A percentile compares a stretch with the other conserved stretches of the same genome.
Conservation (phyloP, 2,888 invertebrate genomes). For the Drosophila anomalata region DNA sequence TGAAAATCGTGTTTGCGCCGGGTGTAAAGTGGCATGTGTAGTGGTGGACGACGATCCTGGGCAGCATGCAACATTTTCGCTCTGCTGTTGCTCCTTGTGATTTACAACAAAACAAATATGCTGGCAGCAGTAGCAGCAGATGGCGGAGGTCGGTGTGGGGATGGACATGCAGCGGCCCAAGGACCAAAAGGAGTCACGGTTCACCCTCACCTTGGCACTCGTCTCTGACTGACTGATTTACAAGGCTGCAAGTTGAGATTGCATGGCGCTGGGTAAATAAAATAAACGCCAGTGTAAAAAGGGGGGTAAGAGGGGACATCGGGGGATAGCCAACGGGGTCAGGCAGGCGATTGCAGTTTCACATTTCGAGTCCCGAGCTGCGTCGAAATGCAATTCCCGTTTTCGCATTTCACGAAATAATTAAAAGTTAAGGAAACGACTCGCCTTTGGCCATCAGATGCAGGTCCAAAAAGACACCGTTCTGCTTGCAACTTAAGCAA, state of each 20-base stretch:
- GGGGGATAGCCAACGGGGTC: conserved; percentile 22
- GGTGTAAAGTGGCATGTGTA: conserved; percentile 78
- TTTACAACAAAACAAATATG: conserved; percentile 81
- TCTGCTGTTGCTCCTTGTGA: conserved; percentile 72
- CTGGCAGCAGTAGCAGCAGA: conserved; percentile 43
- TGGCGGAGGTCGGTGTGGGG: not conserved
- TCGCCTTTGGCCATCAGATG: conserved; percentile 44
- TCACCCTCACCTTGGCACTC: conserved; percentile 61
- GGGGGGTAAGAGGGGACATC: not conserved
- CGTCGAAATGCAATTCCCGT: conserved; percentile 78
- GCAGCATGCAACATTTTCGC: conserved; percentile 59
- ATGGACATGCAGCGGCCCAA: not conserved
- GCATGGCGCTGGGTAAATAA: conserved; percentile 79
- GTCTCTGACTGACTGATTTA: conserved; percentile 73
- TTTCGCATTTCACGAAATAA: conserved; percentile 76
- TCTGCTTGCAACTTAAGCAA: conserved; percentile 8
- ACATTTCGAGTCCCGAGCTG: conserved; percentile 44
- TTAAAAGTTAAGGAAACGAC: conserved; percentile 73
- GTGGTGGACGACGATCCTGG: conserved; percentile 52
- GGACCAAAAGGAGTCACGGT: conserved; percentile 14
- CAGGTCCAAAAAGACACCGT: conserved; percentile 31
- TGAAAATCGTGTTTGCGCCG: conserved; percentile 78
- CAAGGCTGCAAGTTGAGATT: conserved; percentile 80
- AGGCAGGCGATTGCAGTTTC: conserved; percentile 42
- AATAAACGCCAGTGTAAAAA: conserved; percentile 66